A percentile compares a stretch with the other conserved stretches of the same genome.
These are phyloP conservation scores for Myotis vivesi DNA, from an alignment of 2,797 vertebrate genomes.

Conservation along the genomic window DNA sequence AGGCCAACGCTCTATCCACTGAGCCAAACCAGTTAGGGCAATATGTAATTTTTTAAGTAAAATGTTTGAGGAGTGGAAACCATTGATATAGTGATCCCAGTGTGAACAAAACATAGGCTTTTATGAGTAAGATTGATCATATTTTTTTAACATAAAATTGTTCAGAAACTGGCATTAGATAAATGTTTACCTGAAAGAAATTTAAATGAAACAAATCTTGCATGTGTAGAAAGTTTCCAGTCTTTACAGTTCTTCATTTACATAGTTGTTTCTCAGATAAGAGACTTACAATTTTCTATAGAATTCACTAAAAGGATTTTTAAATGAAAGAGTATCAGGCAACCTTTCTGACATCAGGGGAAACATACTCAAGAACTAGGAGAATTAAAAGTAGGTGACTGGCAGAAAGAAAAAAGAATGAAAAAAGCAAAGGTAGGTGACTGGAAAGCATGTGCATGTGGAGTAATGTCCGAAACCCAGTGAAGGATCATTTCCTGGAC, in stretches of 20 bases:
- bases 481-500: background rate
- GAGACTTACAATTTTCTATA: background rate
- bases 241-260: background rate
- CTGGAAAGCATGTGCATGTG: background rate
- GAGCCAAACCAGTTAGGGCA: no score
- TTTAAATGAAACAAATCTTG: background rate
- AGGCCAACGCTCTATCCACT: no score
- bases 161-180: background rate
- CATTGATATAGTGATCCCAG: background rate
- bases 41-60: background rate
- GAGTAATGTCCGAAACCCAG: accelerated
- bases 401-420: no score
- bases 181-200: background rate
- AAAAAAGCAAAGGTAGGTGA: background rate
- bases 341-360: background rate
- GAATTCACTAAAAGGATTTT: background rate
- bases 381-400: background rate
- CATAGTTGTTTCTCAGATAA: background rate
- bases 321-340: background rate
- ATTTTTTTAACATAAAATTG: background rate
- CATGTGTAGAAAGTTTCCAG: background rate
- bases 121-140: background rate
- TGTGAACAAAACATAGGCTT: background rate
- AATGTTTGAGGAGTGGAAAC: background rate
- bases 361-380: background rate